These are phyloP conservation scores for Cecropterus lyciades DNA, from an alignment of 1,140 invertebrate species.

Conservation along the genomic window DNA sequence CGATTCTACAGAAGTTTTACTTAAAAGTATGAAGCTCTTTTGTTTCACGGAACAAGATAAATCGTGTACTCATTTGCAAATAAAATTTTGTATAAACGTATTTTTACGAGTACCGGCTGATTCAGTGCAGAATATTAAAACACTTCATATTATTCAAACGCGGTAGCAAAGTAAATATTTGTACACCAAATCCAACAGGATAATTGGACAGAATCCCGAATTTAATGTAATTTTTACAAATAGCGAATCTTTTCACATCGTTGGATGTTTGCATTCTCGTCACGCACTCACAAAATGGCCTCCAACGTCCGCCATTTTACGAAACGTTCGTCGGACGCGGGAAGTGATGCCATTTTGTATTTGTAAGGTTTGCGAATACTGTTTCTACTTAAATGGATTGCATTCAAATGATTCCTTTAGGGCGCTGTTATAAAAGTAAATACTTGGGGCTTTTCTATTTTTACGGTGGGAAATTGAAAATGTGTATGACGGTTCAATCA, in stretches of 20 bases:
- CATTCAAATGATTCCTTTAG: background rate
- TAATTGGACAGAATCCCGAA: conserved; percentile 14
- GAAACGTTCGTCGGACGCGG: conserved; percentile 14
- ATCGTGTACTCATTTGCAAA: background rate
- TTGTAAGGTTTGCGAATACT: conserved; percentile 14
- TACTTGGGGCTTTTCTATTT: background rate
- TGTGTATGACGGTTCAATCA: too few relatives aligned
- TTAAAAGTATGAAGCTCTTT: too few relatives aligned
- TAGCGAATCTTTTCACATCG: conserved; percentile 23
- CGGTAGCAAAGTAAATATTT: conserved; percentile 7
- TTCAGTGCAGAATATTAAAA: conserved; percentile 1
- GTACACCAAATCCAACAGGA: background rate
- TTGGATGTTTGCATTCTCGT: conserved; percentile 1
- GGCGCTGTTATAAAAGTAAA: background rate
- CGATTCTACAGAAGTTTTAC: too few relatives aligned
- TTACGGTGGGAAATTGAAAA: conserved; percentile 4
- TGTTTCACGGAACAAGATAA: too few relatives aligned
- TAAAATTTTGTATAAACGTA: too few relatives aligned
- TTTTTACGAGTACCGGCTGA: background rate
- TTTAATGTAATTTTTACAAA: conserved; percentile 26
- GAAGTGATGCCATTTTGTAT: conserved; percentile 13
- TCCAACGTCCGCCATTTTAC: conserved; percentile 16
- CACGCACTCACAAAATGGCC: conserved; percentile 15
- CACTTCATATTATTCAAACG: conserved; percentile 7
- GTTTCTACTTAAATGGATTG: conserved; percentile 5